A percentile compares a stretch with the other conserved stretches of the same genome.
Evolutionary conservation across 2,888 invertebrate species (phyloP).

Genomic region (Cataglyphis cursor): DNA sequence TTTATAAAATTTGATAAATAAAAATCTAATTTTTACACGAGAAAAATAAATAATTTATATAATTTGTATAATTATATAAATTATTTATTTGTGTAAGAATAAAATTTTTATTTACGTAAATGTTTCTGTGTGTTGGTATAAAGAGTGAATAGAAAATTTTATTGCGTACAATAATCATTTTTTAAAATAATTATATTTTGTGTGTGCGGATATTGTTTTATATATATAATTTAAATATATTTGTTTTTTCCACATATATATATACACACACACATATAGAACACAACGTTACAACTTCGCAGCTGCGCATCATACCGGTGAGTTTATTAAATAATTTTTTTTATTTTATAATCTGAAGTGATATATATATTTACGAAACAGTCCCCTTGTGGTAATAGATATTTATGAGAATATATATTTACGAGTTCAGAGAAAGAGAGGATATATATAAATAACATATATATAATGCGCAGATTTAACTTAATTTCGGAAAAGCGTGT

Average conservation of each 20-base stretch:
- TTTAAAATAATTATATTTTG: not conserved
- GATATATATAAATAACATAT: not conserved
- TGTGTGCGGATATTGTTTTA: not conserved
- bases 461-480: constrained; percentile 1
- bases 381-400: too few species aligned
- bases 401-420: not conserved
- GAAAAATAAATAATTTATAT: too few species aligned
- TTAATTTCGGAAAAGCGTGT: not conserved
- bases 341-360: not conserved
- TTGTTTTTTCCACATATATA: not conserved
- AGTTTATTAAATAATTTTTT: not conserved
- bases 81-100: not conserved
- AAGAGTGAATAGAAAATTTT: not conserved
- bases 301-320: not conserved
- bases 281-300: not conserved
- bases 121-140: not conserved
- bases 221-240: not conserved
- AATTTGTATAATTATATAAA: too few species aligned
- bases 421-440: too few species aligned
- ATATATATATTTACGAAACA: not conserved
- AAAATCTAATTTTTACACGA: too few species aligned
- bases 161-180: not conserved
- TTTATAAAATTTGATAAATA: too few species aligned
- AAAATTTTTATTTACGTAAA: not conserved
- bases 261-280: not conserved